These are phyloP conservation scores for Microcebus ravelobensis DNA, from an alignment of 2,113 vertebrate species.

Conservation along the genomic window DNA sequence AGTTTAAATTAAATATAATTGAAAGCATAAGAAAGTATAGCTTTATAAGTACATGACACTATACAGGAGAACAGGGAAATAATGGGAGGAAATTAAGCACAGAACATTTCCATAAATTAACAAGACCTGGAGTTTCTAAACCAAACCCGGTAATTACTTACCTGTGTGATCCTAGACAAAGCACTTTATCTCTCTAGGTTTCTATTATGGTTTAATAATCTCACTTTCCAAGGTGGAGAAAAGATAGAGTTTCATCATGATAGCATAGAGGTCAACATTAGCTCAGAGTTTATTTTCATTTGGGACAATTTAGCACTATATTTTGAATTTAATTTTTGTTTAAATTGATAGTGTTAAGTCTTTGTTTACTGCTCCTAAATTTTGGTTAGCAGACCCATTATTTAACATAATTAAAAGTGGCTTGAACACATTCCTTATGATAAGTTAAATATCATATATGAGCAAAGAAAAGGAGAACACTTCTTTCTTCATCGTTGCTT, in stretches of 20 bases:
- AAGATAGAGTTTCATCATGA: background rate
- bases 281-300: background rate
- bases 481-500: background rate
- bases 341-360: background rate
- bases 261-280: background rate
- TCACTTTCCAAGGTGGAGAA: background rate
- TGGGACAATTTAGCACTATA: background rate
- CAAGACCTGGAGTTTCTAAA: background rate
- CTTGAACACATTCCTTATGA: background rate
- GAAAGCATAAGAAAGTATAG: background rate
- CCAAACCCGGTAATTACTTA: background rate
- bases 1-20: background rate
- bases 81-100: background rate
- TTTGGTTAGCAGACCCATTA: background rate
- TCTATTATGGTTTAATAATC: conserved; percentile 33
- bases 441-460: background rate
- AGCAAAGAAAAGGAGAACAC: background rate
- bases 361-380: background rate
- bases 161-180: background rate
- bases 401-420: background rate
- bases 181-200: background rate
- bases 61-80: background rate
- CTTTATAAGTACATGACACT: background rate
- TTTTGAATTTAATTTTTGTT: background rate
- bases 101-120: background rate